Percentiles rank a stretch among this genome's conserved stretches.
These are phyloP conservation scores for Dendrocincla fuliginosa DNA, from an alignment of 2,797 vertebrate species.

Conservation along the genomic window DNA sequence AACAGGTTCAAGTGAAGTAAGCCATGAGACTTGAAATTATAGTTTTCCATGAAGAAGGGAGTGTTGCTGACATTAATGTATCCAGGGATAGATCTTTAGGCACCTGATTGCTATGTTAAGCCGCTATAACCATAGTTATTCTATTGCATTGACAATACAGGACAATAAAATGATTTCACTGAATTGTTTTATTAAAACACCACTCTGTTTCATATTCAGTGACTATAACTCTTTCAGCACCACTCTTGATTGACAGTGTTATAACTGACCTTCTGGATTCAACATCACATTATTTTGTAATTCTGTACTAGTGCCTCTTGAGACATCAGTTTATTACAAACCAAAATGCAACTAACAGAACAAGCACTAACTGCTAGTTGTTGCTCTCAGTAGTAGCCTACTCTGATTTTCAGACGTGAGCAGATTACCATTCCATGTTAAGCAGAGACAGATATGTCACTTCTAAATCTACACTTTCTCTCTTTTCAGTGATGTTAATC, in stretches of 20 bases:
- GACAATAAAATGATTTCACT: neutral
- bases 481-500: constrained; percentile 65
- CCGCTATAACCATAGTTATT: neutral
- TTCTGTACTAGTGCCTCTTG: neutral
- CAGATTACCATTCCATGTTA: neutral
- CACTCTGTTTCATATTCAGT: neutral
- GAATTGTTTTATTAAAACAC: neutral
- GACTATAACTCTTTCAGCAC: neutral
- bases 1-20: neutral
- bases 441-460: neutral
- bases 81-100: neutral
- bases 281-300: neutral
- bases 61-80: neutral
- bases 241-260: neutral
- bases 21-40: neutral
- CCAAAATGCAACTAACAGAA: neutral
- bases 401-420: constrained; percentile 12
- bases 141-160: neutral
- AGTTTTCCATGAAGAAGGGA: neutral
- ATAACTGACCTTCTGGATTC: neutral
- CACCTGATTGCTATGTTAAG: neutral
- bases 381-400: neutral
- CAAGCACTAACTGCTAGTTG: neutral
- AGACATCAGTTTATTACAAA: neutral
- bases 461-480: constrained; percentile 37